Base-by-base conservation (phyloP, 2,888 invertebrate species). In the Helleia helle region DNA sequence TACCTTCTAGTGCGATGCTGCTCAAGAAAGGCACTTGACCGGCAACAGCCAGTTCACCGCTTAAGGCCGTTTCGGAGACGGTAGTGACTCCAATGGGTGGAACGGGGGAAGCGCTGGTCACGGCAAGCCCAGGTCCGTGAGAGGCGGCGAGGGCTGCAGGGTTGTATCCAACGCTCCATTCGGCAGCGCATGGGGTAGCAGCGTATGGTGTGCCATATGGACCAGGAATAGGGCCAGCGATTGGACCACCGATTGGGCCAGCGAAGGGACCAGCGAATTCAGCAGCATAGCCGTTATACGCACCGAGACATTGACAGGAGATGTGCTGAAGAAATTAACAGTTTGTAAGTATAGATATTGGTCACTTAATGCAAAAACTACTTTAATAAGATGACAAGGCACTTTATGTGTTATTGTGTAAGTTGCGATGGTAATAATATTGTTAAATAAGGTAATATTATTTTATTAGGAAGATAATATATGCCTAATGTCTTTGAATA, bases 21-120 rank as follows among this genome's bases (percentile, higher is more conserved):
- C 62, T 62, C 2, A 69, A 28, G 56, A 55, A 53, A 1, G 71
- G 71, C 25, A 70, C 37, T 13, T 60, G 42, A 1, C 70, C 71
- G 27, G 46, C 43, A 0, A 66, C 58, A 2, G 52, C 43, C 1
- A 69, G 24, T 0, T 54, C 43, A 1, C 71, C 71, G 38, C 64
- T 60, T 26, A 51, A 52, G 0, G 51, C 43, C 27, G 63, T 62
- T 17, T 71, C 70, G 3, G 68, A 63, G 0, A 55, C 44, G 1
- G 70, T 53, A 2, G 56, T 44, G 1, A 72, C 46, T 0, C 65
- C 65, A 6, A 50, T 61, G 0, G 70, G 68, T 2, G 56, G 44
- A 14, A 62, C 57, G 0, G 65, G 63, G 0, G 68, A 68, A 4
- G 54, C 44, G 31, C 63, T 61, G 24, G 55, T 52, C 0, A 62